Percentiles rank a stretch among this genome's conserved stretches.
Conservation (phyloP, 2,113 vertebrate genomes). For the Gymnobelideus leadbeateri region DNA sequence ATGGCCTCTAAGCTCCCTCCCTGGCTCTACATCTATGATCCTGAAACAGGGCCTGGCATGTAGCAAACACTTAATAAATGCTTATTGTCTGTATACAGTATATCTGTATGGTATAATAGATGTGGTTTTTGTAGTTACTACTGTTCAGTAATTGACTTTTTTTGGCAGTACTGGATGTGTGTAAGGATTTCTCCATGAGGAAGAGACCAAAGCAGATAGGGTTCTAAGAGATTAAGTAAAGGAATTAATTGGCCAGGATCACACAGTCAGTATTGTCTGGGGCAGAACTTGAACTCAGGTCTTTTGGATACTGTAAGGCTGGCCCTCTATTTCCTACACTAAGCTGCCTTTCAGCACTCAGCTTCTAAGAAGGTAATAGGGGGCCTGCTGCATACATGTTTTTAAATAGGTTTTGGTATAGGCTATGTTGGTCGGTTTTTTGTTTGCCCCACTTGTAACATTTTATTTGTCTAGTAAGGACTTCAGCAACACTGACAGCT, state of each 20-base stretch:
- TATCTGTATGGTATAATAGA: not conserved
- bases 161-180: not conserved
- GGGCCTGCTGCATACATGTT: not conserved
- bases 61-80: not conserved
- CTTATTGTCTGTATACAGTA: not conserved
- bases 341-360: not conserved
- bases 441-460: conserved; percentile 55
- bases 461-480: conserved; percentile 72
- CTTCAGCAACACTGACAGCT: conserved; percentile 79
- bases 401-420: not conserved
- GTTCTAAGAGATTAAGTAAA: not conserved
- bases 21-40: not conserved
- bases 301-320: not conserved
- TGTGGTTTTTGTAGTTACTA: not conserved
- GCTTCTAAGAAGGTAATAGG: not conserved
- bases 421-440: conserved; percentile 60
- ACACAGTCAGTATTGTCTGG: not conserved
- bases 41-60: not conserved
- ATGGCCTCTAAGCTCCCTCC: not conserved
- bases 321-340: not conserved
- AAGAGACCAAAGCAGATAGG: not conserved
- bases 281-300: not conserved
- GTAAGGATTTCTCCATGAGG: not conserved
- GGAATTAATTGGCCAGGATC: not conserved
- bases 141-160: not conserved